These are phyloP conservation scores for Pseudomugil gertrudae DNA, from an alignment of 2,797 vertebrate genomes.

Conservation along the genomic window DNA sequence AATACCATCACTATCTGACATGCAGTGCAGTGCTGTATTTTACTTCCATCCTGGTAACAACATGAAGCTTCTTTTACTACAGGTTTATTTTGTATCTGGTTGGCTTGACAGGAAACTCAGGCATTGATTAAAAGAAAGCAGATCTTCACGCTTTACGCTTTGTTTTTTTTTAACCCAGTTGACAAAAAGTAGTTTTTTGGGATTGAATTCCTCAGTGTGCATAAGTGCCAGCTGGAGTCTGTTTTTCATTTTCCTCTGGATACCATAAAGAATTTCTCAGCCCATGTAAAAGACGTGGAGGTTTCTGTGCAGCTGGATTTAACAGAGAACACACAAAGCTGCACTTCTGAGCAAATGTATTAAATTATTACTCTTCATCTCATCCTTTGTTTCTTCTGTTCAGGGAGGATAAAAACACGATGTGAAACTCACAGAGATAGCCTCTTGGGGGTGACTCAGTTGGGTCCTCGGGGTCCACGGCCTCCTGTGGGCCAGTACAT, in stretches of 20 bases:
- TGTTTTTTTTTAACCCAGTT: slow-evolving; percentile 37
- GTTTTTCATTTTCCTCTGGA: slow-evolving; percentile 48
- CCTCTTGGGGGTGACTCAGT: slow-evolving; percentile 56
- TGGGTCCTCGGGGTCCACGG: slow-evolving; percentile 68
- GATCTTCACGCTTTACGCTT: slow-evolving; percentile 29
- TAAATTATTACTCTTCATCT: background rate
- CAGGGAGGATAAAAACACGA: slow-evolving; percentile 84
- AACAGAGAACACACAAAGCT: slow-evolving; percentile 10
- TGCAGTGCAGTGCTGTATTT: background rate
- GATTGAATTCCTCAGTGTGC: slow-evolving; percentile 32
- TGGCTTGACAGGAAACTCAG: background rate
- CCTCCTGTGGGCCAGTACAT: slow-evolving; percentile 80
- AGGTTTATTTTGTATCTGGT: slow-evolving; percentile 14
- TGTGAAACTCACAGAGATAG: slow-evolving; percentile 87
- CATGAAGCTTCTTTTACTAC: slow-evolving; percentile 4
- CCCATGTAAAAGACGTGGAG: slow-evolving; percentile 16
- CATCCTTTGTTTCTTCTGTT: background rate
- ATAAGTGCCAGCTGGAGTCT: slow-evolving; percentile 57
- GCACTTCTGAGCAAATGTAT: background rate
- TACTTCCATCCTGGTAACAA: slow-evolving; percentile 3
- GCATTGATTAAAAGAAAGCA: background rate
- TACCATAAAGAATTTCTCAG: slow-evolving; percentile 40
- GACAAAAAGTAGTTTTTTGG: slow-evolving; percentile 27
- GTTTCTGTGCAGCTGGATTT: slow-evolving; percentile 19
- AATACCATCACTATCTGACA: background rate